Evolutionary conservation across 2,797 vertebrate species (phyloP).

Genomic region (Muraenolepis orangiensis): DNA sequence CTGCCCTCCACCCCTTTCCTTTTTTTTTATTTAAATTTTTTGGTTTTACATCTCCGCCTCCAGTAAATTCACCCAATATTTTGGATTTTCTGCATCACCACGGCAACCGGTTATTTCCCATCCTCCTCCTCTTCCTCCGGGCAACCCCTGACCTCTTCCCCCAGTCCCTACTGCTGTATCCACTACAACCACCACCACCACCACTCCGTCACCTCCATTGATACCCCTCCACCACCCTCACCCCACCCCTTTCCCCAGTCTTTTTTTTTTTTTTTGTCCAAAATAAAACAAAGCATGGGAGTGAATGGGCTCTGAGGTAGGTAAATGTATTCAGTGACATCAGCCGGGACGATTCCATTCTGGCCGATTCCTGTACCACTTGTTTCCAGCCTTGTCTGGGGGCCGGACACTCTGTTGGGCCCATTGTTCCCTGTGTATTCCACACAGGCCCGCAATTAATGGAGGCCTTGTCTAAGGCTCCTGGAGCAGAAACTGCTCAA

Average conservation of each 20-base stretch:
- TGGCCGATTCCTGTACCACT: slow-evolving; percentile 87
- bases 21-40: not conserved
- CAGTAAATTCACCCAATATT: slow-evolving; percentile 70
- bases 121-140: slow-evolving; percentile 36
- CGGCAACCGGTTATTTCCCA: slow-evolving; percentile 76
- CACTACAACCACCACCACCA: slow-evolving; percentile 22
- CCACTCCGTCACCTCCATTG: slow-evolving; percentile 61
- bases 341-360: slow-evolving; percentile 92
- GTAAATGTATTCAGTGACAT: slow-evolving; percentile 99
- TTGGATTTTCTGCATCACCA: slow-evolving; percentile 72
- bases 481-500: slow-evolving; percentile 91
- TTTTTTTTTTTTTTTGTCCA: slow-evolving; percentile 65
- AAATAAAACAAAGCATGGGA: slow-evolving; percentile 74
- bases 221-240: slow-evolving; percentile 68
- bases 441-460: slow-evolving; percentile 90
- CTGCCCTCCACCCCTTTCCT: slow-evolving; percentile 50
- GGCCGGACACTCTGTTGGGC: slow-evolving; percentile 85
- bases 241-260: too few relatives aligned
- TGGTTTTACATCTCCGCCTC: slow-evolving; percentile 61
- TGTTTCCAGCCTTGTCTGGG: slow-evolving; percentile 96
- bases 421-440: slow-evolving; percentile 87
- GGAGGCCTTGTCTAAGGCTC: slow-evolving; percentile 88
- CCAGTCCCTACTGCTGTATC: too few relatives aligned
- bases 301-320: slow-evolving; percentile 95
- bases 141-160: not conserved